These are phyloP conservation scores for Leptopterna dolabrata DNA, from an alignment of 2,888 invertebrate genomes.

Conservation along the genomic window DNA sequence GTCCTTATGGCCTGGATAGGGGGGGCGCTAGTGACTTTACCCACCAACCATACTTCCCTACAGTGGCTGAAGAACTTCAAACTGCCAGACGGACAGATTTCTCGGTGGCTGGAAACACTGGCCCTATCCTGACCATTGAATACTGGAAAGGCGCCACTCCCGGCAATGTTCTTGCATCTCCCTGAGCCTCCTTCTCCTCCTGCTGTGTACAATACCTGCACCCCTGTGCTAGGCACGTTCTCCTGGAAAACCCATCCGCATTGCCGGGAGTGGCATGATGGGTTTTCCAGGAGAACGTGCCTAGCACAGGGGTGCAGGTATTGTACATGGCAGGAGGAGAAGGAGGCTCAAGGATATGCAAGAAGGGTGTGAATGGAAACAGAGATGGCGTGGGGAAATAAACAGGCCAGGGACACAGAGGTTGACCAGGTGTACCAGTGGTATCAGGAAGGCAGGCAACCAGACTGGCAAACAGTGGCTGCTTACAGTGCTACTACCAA, in stretches of 20 bases:
- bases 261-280: conserved; percentile 63
- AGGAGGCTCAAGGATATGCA: too few species aligned
- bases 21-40: neutral
- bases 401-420: neutral
- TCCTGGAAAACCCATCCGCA: conserved; percentile 51
- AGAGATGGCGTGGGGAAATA: neutral
- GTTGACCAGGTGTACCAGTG: neutral
- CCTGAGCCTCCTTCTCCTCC: too few species aligned
- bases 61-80: conserved; percentile 19
- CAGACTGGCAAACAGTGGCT: too few species aligned
- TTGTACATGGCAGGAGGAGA: too few species aligned
- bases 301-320: too few species aligned
- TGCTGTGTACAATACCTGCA: too few species aligned
- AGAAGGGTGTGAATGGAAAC: neutral
- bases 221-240: too few species aligned
- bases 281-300: too few species aligned
- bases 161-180: too few species aligned
- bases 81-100: conserved; percentile 49
- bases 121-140: too few species aligned
- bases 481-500: neutral
- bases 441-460: neutral
- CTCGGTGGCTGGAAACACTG: too few species aligned
- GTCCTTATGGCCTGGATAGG: neutral
- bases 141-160: too few species aligned
- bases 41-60: conserved; percentile 25